Evolutionary conservation across 1,140 invertebrate species (phyloP), one percentile per base, ranked within the genome.

Genomic region (Aphaenogaster rudis): DNA sequence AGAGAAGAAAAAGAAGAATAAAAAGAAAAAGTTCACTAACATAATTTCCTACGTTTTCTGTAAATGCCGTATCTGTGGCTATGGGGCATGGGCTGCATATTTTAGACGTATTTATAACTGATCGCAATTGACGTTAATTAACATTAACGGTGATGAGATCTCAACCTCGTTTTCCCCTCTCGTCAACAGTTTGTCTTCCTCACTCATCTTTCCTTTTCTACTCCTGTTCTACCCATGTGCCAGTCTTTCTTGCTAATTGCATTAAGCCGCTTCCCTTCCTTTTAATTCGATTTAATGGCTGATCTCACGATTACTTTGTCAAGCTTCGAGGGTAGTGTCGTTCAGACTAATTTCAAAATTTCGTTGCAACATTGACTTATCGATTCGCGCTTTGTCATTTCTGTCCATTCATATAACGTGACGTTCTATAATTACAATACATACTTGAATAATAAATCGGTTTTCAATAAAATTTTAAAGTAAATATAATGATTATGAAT

Each of bases 81-180:
- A 13, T 52, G 9, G 67, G 42, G 78, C 88, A 88, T 86, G 78
- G 91, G 67, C 61, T 52, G 92, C 88, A 90, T 91, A 91, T 93
- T 88, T 90, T 80, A 88, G 92, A 91, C 82, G 87, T 88, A 89
- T 88, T 91, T 87, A 91, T 81, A 87, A 90, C 71, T 61, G 86
- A 93, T 93, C 77, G 88, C 79, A 86, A 93, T 93, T 88, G 84
- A 91, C 67, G 79, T 91, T 94, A 93, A 93, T 94, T 91, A 86
- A 82, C 82, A 69, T 76, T 72, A 33, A 50, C 42, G 45, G 45
- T 67, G 42, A 90, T 54, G 54, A 85, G 52, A 13, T 89, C 76
- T 45, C 36, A 67, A 9, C 6, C 28, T 17, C 33, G n/a, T 54
- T 80, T 52, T 42, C 36, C 17, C 9, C 9, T 11, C 66, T 59